Percentiles rank a stretch among this genome's conserved stretches.
Conservation (phyloP, 2,888 invertebrate species). For the Calameuta pallipes region DNA sequence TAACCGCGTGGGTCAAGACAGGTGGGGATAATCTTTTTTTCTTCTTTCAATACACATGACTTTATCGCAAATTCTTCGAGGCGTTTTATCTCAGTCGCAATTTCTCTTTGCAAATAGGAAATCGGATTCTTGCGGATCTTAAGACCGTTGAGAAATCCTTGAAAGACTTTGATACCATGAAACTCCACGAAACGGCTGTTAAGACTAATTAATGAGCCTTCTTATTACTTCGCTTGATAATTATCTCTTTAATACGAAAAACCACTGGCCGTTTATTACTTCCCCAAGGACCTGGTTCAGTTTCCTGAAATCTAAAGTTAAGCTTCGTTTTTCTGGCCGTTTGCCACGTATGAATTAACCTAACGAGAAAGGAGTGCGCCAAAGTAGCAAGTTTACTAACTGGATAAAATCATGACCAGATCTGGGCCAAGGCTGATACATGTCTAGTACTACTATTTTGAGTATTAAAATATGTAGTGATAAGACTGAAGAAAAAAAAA, state of each 20-base stretch:
- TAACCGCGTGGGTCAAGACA: neutral
- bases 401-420: neutral
- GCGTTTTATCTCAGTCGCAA: constrained; percentile 25
- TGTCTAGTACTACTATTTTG: neutral
- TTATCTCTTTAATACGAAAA: neutral
- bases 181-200: neutral
- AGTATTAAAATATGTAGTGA: constrained; percentile 15
- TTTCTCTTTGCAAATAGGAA: neutral
- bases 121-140: neutral
- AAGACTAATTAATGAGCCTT: neutral
- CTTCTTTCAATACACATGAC: constrained; percentile 17
- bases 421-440: neutral
- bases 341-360: constrained; percentile 50
- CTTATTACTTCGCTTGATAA: neutral
- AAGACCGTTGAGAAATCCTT: neutral
- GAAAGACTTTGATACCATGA: neutral
- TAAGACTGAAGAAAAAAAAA: neutral
- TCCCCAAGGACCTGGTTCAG: neutral
- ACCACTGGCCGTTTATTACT: neutral
- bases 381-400: neutral
- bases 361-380: constrained; percentile 38
- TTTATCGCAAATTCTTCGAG: constrained; percentile 43
- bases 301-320: neutral
- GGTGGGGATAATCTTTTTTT: neutral
- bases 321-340: constrained; percentile 29